Evolutionary conservation across 2,888 invertebrate species (phyloP).

Genomic region (Athalia cordata): DNA sequence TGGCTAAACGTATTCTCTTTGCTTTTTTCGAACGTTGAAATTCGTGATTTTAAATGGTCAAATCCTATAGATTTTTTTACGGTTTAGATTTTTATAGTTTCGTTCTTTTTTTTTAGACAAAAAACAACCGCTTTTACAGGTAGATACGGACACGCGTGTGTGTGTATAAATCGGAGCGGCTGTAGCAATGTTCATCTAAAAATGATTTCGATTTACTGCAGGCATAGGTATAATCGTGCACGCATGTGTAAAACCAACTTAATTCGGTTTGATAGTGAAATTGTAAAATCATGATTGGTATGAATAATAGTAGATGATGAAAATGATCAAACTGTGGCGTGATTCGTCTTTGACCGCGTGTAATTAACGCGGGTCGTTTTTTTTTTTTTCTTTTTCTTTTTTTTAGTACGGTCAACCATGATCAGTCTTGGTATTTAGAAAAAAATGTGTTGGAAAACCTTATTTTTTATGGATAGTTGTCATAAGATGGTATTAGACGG

Average conservation of each 20-base stretch:
- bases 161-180: background rate
- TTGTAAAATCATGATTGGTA: constrained; percentile 38
- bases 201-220: constrained; percentile 7
- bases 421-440: constrained; percentile 5
- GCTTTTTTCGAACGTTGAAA: too few relatives aligned
- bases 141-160: background rate
- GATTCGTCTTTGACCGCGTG: constrained; percentile 6
- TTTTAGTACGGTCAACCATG: constrained; percentile 35
- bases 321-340: constrained; percentile 20
- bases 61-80: too few relatives aligned
- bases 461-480: background rate
- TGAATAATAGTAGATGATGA: background rate
- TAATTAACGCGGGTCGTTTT: background rate
- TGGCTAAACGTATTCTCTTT: background rate
- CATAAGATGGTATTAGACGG: too few relatives aligned
- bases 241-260: constrained; percentile 6
- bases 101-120: too few relatives aligned
- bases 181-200: background rate
- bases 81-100: too few relatives aligned
- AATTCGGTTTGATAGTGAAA: background rate
- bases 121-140: too few relatives aligned
- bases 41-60: background rate
- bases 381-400: background rate
- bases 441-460: constrained; percentile 19
- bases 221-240: background rate